These are phyloP conservation scores for Cecidostiba fungosa DNA, from an alignment of 2,888 invertebrate species.

Conservation along the genomic window DNA sequence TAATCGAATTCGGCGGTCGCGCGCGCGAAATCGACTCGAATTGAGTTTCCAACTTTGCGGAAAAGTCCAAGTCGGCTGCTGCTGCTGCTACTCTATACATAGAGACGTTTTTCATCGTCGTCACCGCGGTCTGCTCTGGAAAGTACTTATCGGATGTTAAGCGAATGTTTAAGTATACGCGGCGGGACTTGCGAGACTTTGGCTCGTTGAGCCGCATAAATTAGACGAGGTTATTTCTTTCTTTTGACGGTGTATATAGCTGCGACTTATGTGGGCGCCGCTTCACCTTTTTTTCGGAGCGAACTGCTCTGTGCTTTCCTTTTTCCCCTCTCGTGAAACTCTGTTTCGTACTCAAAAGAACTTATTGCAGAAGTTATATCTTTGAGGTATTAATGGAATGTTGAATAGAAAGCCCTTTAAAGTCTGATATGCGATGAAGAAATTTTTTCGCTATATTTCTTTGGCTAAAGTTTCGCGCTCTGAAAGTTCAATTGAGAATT, in stretches of 20 bases:
- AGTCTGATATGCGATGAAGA: not conserved
- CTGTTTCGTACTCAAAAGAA: not conserved
- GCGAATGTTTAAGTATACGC: constrained; percentile 35
- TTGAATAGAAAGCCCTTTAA: not conserved
- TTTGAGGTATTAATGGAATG: constrained; percentile 20
- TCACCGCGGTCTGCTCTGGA: not conserved
- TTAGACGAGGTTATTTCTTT: constrained; percentile 3
- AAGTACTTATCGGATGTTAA: constrained; percentile 43
- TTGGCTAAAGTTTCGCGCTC: not conserved
- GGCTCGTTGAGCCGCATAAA: constrained; percentile 10
- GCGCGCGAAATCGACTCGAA: constrained; percentile 1
- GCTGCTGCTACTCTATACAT: not conserved
- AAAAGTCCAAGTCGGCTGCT: not conserved
- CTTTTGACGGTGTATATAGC: not conserved
- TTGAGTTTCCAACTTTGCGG: not conserved
- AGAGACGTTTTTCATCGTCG: not conserved
- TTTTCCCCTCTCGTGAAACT: not conserved
- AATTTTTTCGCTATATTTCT: not conserved
- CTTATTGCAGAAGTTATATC: not conserved
- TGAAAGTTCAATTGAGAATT: not conserved
- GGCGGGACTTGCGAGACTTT: constrained; percentile 1
- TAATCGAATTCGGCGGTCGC: constrained; percentile 66
- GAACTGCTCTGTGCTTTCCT: not conserved
- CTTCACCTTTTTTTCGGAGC: not conserved
- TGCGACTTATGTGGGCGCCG: not conserved